A percentile compares a stretch with the other conserved stretches of the same genome.
phyloP scores from a whole-genome alignment of 2,888 invertebrate species.

The Cristatella mucedo region DNA sequence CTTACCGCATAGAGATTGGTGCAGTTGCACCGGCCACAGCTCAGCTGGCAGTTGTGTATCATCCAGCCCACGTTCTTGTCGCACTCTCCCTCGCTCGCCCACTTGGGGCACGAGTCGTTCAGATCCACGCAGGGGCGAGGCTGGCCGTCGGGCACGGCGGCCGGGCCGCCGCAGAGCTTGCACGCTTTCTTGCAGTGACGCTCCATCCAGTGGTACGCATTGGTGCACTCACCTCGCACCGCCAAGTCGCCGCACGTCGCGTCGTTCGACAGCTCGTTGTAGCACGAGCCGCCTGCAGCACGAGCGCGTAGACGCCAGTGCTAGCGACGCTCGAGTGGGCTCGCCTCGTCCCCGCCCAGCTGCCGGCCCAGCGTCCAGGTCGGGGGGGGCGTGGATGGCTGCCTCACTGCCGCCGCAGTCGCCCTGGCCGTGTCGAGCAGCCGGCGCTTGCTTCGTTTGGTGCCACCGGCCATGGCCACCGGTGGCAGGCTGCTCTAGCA shows the following conservation, averaged over 20 bases:
- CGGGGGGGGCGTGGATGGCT: no score
- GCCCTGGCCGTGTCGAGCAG: no score
- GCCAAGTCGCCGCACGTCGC: conserved; percentile 9
- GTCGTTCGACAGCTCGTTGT: conserved; percentile 4
- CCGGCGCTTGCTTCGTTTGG: no score
- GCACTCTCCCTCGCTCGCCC: conserved; percentile 3
- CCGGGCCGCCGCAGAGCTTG: conserved; percentile 1
- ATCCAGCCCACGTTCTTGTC: conserved; percentile 6
- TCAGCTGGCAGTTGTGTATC: conserved; percentile 9
- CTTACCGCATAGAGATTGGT: conserved; percentile 1
- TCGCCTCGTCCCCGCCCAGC: no score
- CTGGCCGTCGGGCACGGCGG: no score
- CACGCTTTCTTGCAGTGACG: conserved; percentile 8
- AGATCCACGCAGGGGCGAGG: conserved; percentile 1
- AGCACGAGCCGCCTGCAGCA: conserved; percentile 4
- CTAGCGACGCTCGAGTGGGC: no score
- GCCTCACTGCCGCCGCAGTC: no score
- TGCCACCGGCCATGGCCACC: no score
- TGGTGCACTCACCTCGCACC: conserved; percentile 8
- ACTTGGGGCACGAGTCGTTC: not conserved
- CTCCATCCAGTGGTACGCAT: conserved; percentile 11
- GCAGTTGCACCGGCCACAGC: conserved; percentile 5
- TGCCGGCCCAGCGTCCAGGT: no score
- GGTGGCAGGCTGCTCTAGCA: no score
- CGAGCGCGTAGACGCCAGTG: no score